These are phyloP conservation scores for Characodon lateralis DNA, from an alignment of 2,797 vertebrate species.

Conservation along the genomic window DNA sequence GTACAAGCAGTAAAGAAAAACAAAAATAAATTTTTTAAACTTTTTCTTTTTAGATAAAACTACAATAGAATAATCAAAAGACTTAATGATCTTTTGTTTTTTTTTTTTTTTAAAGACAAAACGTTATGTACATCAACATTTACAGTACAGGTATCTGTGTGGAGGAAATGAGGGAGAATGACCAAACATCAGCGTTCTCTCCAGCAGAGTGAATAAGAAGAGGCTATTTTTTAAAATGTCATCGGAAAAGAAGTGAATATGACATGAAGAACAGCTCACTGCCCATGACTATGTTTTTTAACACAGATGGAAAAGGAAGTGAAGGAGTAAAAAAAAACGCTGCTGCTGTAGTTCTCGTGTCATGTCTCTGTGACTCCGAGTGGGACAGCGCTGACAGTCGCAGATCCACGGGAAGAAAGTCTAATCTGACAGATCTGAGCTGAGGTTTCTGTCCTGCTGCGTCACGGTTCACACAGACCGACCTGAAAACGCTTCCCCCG, in stretches of 20 bases:
- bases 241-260: slow-evolving; percentile 15
- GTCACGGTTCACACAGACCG: slow-evolving; percentile 42
- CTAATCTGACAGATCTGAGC: slow-evolving; percentile 49
- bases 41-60: slow-evolving; percentile 74
- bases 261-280: slow-evolving; percentile 30
- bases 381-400: slow-evolving; percentile 48
- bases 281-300: slow-evolving; percentile 41
- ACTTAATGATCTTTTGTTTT: slow-evolving; percentile 71
- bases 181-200: slow-evolving; percentile 43
- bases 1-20: background rate
- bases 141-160: slow-evolving; percentile 78
- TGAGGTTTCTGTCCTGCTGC: slow-evolving; percentile 49
- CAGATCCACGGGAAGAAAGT: slow-evolving; percentile 50
- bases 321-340: slow-evolving; percentile 16
- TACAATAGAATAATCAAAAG: slow-evolving; percentile 83
- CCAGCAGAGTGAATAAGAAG: slow-evolving; percentile 40
- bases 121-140: slow-evolving; percentile 83
- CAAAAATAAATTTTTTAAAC: slow-evolving; percentile 7
- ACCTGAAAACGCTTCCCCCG: slow-evolving; percentile 28
- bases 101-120: slow-evolving; percentile 72
- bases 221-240: slow-evolving; percentile 4
- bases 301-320: slow-evolving; percentile 43
- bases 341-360: slow-evolving; percentile 47
- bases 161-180: slow-evolving; percentile 22
- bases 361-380: slow-evolving; percentile 38